phyloP scores from a whole-genome alignment of 2,888 invertebrate species.

The Microdon myrmicae region DNA sequence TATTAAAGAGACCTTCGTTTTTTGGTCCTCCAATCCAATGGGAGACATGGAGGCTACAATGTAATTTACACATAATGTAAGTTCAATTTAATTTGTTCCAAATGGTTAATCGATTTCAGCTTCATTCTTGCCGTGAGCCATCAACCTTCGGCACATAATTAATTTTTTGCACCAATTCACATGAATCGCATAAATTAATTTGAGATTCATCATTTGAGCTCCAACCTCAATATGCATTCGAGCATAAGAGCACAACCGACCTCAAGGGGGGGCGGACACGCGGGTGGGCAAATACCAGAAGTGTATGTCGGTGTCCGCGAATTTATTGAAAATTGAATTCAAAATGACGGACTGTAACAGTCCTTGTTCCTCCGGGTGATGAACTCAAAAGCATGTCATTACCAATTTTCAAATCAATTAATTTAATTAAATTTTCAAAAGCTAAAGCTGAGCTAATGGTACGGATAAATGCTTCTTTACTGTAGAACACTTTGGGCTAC shows the following conservation, averaged over 20 bases:
- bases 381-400: conserved; percentile 15
- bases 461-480: too few species aligned
- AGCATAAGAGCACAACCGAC: conserved; percentile 5
- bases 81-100: conserved; percentile 26
- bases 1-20: too few species aligned
- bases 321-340: conserved; percentile 37
- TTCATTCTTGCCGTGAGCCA: conserved; percentile 11
- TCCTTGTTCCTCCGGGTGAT: conserved; percentile 6
- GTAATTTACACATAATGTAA: conserved; percentile 1
- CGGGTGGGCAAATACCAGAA: conserved; percentile 11
- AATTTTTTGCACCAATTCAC: conserved; percentile 37
- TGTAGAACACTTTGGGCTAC: too few species aligned
- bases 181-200: conserved; percentile 39
- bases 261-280: neutral
- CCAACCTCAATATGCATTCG: conserved; percentile 26
- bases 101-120: conserved; percentile 25
- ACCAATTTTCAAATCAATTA: conserved; percentile 45
- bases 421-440: conserved; percentile 28
- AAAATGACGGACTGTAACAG: conserved; percentile 4
- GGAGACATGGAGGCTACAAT: too few species aligned
- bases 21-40: too few species aligned
- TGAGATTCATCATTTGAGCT: conserved; percentile 6
- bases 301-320: too few species aligned
- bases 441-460: too few species aligned
- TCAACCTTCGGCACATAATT: conserved; percentile 10